Evolutionary conservation across 2,797 vertebrate species (phyloP), one percentile per base, ranked within the genome.

Genomic region (Loriculus beryllinus): DNA sequence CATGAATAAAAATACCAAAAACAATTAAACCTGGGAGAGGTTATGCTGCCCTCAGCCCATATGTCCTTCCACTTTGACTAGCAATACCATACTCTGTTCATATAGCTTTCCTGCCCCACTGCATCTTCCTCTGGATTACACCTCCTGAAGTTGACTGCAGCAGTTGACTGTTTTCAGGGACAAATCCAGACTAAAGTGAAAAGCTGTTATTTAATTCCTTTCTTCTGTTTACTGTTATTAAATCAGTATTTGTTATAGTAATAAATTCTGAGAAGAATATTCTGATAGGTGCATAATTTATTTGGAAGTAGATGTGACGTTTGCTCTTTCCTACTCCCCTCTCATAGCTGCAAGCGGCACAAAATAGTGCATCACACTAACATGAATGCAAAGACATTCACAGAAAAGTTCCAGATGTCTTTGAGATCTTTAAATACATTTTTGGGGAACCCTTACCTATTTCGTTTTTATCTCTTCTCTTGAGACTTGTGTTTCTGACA

Each of bases 1-100:
- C 69, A 81, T 81, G 85, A 93, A 94, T 93, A 94, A 94, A 87
- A 93, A 88, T 90, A 92, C 8, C 64, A 62, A 91, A 82, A 72
- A 86, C 1, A 0, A 52, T 57, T 83, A 78, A 96, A 86, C 83
- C 65, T 95, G 72, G 42, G 37, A 84, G 31, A 78, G 42, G 17
- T 65, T 89, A 49, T 62, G 57, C 84, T 0, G 5, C 72, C 92
- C 82, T 79, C 92, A 88, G 72, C 18, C 76, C 65, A 76, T 93
- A 95, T 94, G 89, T 86, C 62, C 79, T 74, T 88, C 54, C 35
- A 22, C 62, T 85, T 40, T 51, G 51, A 69, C 40, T 82, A 42
- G 47, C 59, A 69, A 47, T 26, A 69, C 20, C 67, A 14, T 54
- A 57, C 47, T 51, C 17, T 71, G 29, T 39, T 33, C 10, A 7